Conservation (phyloP, 2,113 vertebrate genomes). For the Oreochromis aureus region DNA sequence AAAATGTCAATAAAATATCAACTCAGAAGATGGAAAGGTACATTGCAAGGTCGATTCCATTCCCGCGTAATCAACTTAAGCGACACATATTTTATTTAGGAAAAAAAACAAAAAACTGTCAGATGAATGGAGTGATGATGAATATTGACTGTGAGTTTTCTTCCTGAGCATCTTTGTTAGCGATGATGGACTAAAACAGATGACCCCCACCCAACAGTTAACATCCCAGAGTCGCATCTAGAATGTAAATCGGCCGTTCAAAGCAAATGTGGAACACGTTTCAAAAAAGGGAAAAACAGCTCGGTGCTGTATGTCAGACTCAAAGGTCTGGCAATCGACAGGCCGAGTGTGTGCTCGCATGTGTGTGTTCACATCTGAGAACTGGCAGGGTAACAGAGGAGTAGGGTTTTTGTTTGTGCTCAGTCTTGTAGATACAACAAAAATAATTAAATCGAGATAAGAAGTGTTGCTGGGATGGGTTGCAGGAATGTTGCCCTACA, state of each 20-base stretch:
- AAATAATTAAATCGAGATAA: background rate
- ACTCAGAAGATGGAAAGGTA: background rate
- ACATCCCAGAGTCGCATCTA: background rate
- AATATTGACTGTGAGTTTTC: background rate
- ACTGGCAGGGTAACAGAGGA: background rate
- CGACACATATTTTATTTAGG: background rate
- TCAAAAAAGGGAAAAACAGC: background rate
- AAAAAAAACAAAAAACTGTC: background rate
- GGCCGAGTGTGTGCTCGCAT: background rate
- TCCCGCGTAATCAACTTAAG: background rate
- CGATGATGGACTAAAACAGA: background rate
- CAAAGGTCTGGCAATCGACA: background rate
- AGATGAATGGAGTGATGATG: background rate
- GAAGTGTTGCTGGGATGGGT: background rate
- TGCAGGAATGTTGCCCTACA: background rate
- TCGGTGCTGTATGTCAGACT: background rate
- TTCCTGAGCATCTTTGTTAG: background rate
- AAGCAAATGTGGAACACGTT: background rate
- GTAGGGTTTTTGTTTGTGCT: background rate
- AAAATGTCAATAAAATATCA: background rate
- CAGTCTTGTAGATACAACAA: background rate
- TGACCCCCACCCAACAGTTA: background rate
- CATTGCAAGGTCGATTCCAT: slow-evolving; percentile 3
- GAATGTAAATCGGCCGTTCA: background rate
- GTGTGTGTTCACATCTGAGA: background rate